Conservation (phyloP, 2,888 invertebrate genomes). For the Scaptomyza tumidula region DNA sequence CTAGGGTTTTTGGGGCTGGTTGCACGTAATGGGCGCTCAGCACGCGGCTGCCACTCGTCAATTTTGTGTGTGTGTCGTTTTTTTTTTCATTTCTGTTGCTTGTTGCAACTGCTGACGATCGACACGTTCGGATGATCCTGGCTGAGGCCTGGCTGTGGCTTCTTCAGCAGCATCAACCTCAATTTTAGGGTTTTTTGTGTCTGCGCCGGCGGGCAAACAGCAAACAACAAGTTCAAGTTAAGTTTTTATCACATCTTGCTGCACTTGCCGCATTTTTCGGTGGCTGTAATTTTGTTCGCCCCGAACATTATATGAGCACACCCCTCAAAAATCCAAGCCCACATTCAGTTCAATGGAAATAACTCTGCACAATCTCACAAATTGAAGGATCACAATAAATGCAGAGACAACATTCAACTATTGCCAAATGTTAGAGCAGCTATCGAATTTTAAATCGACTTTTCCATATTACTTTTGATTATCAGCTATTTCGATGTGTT, state of each 20-base stretch:
- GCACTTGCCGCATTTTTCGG: conserved; percentile 62
- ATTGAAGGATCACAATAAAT: conserved; percentile 3
- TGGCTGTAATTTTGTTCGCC: conserved; percentile 60
- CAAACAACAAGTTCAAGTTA: conserved; percentile 41
- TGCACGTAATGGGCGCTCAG: conserved; percentile 60
- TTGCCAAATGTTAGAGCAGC: conserved; percentile 13
- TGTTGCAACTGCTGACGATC: conserved; percentile 47
- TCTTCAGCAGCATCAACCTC: conserved; percentile 60
- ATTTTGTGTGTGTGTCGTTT: conserved; percentile 29
- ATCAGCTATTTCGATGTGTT: background rate
- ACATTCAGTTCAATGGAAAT: conserved; percentile 5
- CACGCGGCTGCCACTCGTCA: conserved; percentile 79
- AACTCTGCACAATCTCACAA: conserved; percentile 11
- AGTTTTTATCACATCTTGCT: conserved; percentile 56
- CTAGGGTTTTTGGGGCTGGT: conserved; percentile 34
- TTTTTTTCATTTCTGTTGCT: conserved; percentile 6
- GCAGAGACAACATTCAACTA: conserved; percentile 7
- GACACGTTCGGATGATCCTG: conserved; percentile 73
- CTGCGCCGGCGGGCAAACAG: conserved; percentile 30
- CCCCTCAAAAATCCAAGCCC: conserved; percentile 20
- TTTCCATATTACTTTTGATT: background rate
- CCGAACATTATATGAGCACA: conserved; percentile 53
- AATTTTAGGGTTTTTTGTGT: conserved; percentile 50
- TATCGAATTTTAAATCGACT: background rate
- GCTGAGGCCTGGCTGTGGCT: conserved; percentile 38